Conservation (phyloP, 2,113 vertebrate species). For the Dolichallabes microphthalmus region DNA sequence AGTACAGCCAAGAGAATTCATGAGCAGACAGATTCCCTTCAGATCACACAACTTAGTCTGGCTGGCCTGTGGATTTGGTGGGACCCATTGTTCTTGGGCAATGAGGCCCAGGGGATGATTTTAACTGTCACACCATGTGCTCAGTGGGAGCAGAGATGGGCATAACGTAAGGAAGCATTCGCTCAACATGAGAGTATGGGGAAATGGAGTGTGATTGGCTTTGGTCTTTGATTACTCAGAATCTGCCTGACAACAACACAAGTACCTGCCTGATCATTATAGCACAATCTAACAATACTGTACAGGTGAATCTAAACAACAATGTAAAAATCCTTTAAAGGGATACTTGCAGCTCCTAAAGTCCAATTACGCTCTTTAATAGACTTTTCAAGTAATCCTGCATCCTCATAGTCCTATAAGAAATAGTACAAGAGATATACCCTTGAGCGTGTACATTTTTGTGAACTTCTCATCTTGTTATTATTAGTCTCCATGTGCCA, state of each 20-base stretch:
- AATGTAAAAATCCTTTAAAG: not conserved
- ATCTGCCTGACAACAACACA: constrained; percentile 19
- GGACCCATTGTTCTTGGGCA: constrained; percentile 76
- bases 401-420: not conserved
- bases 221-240: constrained; percentile 48
- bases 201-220: constrained; percentile 39
- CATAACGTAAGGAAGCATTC: constrained; percentile 71
- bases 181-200: constrained; percentile 72
- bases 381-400: not conserved
- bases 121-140: constrained; percentile 79
- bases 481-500: not conserved
- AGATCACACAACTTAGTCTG: constrained; percentile 74
- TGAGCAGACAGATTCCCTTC: constrained; percentile 85
- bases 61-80: constrained; percentile 77
- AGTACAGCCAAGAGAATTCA: constrained; percentile 81
- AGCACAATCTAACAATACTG: not conserved
- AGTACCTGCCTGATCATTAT: not conserved
- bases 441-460: not conserved
- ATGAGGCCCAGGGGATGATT: constrained; percentile 80
- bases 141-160: constrained; percentile 76
- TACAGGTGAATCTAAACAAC: not conserved
- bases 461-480: not conserved
- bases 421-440: not conserved
- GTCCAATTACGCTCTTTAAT: not conserved
- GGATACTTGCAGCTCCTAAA: too few relatives aligned